A percentile compares a stretch with the other conserved stretches of the same genome.
Evolutionary conservation across 2,113 vertebrate species (phyloP).

Genomic region (Sinosuthora webbiana): DNA sequence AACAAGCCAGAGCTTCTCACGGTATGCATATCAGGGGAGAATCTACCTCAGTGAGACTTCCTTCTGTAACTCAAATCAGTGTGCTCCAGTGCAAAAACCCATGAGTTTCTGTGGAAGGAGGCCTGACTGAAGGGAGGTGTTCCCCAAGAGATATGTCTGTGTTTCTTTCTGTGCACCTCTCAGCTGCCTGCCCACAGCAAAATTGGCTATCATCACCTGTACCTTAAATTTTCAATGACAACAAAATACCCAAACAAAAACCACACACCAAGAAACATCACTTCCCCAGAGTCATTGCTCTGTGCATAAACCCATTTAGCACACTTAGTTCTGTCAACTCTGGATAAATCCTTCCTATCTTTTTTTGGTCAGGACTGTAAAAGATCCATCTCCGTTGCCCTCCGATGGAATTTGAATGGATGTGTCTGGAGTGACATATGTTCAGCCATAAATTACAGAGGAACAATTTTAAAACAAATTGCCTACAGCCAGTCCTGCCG

Average conservation of each 20-base stretch:
- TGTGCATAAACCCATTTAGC: background rate
- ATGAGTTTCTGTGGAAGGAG: background rate
- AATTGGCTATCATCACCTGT: background rate
- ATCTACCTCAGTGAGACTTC: background rate
- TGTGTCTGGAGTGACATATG: conserved; percentile 33
- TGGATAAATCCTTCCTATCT: background rate
- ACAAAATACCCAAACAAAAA: background rate
- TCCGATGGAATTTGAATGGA: conserved; percentile 40
- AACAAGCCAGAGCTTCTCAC: background rate
- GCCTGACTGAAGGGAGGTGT: background rate
- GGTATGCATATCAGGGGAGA: background rate
- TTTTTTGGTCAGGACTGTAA: background rate
- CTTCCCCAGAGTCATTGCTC: background rate
- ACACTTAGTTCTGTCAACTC: background rate
- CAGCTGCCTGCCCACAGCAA: background rate
- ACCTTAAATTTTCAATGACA: background rate
- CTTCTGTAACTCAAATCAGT: background rate
- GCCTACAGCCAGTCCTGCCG: background rate
- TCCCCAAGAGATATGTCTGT: rapidly evolving
- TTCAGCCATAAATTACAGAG: conserved; percentile 32
- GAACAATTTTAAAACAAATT: conserved; percentile 40
- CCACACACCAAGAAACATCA: background rate
- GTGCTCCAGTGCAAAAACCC: background rate
- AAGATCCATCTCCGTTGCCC: background rate
- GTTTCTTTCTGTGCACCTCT: background rate